Base-by-base conservation (phyloP, 2,113 vertebrate species). In the Calidris pugnax region DNA sequence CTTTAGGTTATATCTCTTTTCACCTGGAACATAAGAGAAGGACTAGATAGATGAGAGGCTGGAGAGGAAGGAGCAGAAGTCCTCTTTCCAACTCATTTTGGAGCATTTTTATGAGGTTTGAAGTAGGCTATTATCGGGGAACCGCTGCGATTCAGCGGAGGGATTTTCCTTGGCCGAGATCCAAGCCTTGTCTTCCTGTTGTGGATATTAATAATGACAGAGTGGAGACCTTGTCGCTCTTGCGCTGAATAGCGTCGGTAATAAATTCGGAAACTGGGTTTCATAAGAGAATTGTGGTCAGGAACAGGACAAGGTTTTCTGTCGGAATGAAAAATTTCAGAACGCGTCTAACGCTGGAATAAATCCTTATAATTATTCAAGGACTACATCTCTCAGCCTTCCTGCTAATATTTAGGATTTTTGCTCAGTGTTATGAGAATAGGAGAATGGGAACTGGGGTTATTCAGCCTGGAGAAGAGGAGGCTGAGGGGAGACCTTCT, bases 261-360 rank as follows among this genome's bases (percentile, higher is more conserved):
- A 85, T 87, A 96, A 87, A 91, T 82, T 71, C 5, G 14, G 76
- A 91, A 84, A 57, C 27, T 24, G 30, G 28, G 39, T 95, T 96
- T 92, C 74, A n/a, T 87, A 68, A 91, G 91, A 84, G 93, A 69
- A 28, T 91, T 96, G 93, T 85, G 96, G 93, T 93, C 62, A 86
- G 87, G 89, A 96, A 59, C 41, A 86, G 87, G 73, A 51, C 92
- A 86, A 85, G 90, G 84, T 94, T 90, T 85, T 96, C 63, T 84
- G 91, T 90, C 90, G 51, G 83, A 90, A 86, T 94, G 88, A 96
- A 90, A 90, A 91, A 64, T 68, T 43, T 96, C 59, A 71, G 71
- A 57, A 48, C 72, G 24, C 43, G 23, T 75, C 30, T 39, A 33
- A 48, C 48, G 66, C 63, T 83, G 55, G 57, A 89, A 30, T 62